Evolutionary conservation across 2,888 invertebrate species (phyloP).

Genomic region (Masnerella sp.): DNA sequence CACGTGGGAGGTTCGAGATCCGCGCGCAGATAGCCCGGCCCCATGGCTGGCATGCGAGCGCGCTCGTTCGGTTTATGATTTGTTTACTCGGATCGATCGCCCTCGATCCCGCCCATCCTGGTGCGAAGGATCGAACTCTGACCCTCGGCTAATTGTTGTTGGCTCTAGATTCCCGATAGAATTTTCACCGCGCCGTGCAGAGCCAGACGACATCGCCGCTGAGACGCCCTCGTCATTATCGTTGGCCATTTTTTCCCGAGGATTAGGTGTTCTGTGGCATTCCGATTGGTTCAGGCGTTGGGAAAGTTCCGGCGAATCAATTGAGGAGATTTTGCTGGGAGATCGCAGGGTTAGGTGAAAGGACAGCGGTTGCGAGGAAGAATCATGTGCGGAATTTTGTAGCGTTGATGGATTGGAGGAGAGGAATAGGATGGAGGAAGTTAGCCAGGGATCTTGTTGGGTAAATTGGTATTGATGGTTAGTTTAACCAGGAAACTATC

Average conservation of each 20-base stretch:
- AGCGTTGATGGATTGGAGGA: no score
- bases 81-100: conserved; percentile 74
- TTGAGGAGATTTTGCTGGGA: no score
- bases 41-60: conserved; percentile 60
- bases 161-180: conserved; percentile 76
- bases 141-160: conserved; percentile 77
- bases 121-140: conserved; percentile 73
- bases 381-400: no score
- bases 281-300: no score
- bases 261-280: no score
- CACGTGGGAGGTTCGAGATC: conserved; percentile 67
- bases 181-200: conserved; percentile 43
- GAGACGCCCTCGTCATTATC: neutral
- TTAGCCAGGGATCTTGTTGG: no score
- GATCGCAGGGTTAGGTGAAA: no score
- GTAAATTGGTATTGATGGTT: no score
- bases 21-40: conserved; percentile 64
- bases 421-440: no score
- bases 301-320: no score
- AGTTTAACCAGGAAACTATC: no score
- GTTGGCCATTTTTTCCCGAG: neutral
- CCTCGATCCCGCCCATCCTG: conserved; percentile 69
- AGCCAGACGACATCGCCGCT: conserved; percentile 54
- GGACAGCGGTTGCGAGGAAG: no score
- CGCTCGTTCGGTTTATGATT: conserved; percentile 69